Percentiles rank a stretch among this genome's conserved stretches.
phyloP scores from a whole-genome alignment of 2,888 invertebrate species.

The Nomada flava region DNA sequence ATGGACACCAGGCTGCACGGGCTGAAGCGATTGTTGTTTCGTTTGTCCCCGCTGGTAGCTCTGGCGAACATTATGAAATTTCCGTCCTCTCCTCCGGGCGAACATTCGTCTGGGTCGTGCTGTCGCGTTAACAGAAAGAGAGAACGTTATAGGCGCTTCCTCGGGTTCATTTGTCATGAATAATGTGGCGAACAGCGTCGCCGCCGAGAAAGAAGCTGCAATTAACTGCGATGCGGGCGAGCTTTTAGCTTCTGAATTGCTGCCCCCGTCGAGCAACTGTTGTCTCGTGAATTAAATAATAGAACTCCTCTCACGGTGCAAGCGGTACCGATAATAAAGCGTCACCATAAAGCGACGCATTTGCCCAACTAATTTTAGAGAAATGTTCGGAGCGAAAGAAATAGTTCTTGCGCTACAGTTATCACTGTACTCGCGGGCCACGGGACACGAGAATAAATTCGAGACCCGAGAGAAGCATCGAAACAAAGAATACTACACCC shows the following conservation, averaged over 20 bases:
- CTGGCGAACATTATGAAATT: constrained; percentile 99
- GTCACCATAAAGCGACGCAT: neutral
- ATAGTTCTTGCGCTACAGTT: too few relatives aligned
- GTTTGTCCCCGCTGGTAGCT: constrained; percentile 98
- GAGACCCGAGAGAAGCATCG: neutral
- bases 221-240: constrained; percentile 20
- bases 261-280: neutral
- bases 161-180: constrained; percentile 3
- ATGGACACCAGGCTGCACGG: constrained; percentile 96
- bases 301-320: neutral
- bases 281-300: constrained; percentile 19
- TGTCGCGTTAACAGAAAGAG: constrained; percentile 81
- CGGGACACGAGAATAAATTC: too few relatives aligned
- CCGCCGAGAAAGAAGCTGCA: constrained; percentile 1
- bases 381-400: too few relatives aligned
- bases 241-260: constrained; percentile 5
- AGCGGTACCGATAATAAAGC: neutral
- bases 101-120: constrained; percentile 97
- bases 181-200: neutral
- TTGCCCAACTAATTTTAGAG: neutral
- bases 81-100: constrained; percentile 96
- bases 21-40: constrained; percentile 98
- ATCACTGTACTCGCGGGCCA: too few relatives aligned
- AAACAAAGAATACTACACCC: neutral
- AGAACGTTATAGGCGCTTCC: constrained; percentile 25